Evolutionary conservation across 2,113 vertebrate genomes (phyloP), one percentile per base, ranked within the genome.

Genomic region (Conger conger): DNA sequence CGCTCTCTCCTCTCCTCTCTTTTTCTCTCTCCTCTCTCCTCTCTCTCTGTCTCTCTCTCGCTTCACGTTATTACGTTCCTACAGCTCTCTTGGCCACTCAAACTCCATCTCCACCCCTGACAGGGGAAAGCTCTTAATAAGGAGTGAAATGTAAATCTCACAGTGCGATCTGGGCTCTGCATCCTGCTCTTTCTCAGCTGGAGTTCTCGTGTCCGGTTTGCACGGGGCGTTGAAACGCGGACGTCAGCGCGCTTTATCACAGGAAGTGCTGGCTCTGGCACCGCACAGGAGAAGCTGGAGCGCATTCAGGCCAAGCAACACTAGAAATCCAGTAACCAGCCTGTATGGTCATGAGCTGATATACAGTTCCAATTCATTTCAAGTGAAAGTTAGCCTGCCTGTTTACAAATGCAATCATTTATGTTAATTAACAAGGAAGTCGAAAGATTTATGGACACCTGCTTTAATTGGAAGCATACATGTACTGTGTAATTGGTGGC

Each of bases 171-270:
- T 73, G 9, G 33, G 68, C 68, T 33, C 68, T 11, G 68, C 68
- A 33, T 73, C 68, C 68, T 73, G 68, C n/a, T 73, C 11, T 73
- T 73, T 5, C 27, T 27, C 23, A 33, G 68, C 13, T 27, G 4
- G 68, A 33, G n/a, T 33, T 11, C n/a, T 73, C 7, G 23, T n/a
- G 1, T 73, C 5, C 68, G n/a, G 68, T 73, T 57, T 40, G n/a
- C 86, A 54, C 82, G 68, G 84, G 57, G 37, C 27, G 73, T 2
- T 87, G 53, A 80, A 57, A 86, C 83, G 84, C 87, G 87, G 80
- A 88, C 84, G 2, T 82, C 86, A 78, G 84, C 33, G 33, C 86
- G 84, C 82, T 90, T 87, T 91, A 88, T 92, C 76, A 88, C 86
- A 91, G 89, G 86, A 91, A 92, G 89, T 35, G 16, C 82, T 77